phyloP scores from a whole-genome alignment of 35 echinoderm and acorn worm species.

The Ptychodera flava region DNA sequence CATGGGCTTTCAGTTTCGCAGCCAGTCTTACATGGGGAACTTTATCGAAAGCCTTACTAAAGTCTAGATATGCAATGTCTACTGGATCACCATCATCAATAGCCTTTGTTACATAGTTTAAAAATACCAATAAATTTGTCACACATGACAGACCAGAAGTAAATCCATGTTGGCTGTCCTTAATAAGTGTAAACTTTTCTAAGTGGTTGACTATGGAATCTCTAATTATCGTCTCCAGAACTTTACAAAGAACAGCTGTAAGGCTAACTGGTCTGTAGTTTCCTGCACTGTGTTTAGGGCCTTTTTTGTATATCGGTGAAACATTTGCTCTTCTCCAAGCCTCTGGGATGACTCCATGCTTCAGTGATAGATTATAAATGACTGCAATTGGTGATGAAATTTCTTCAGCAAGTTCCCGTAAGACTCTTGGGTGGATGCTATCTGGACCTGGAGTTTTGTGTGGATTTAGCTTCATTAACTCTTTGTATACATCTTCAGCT shows the following conservation, averaged over 20 bases:
- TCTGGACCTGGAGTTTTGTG: conserved; percentile 14
- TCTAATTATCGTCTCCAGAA: conserved; percentile 31
- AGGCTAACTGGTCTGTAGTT: conserved; percentile 50
- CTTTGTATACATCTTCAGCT: background rate
- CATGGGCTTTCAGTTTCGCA: conserved; percentile 27
- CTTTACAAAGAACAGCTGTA: conserved; percentile 32
- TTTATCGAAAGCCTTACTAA: conserved; percentile 29
- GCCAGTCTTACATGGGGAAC: conserved; percentile 18
- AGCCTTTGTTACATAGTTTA: conserved; percentile 19
- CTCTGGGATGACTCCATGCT: conserved; percentile 18
- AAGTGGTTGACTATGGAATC: conserved; percentile 29
- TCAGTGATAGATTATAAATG: conserved; percentile 28
- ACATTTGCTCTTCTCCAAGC: conserved; percentile 39
- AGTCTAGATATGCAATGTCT: conserved; percentile 28
- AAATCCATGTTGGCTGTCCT: conserved; percentile 30
- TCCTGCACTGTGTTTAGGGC: conserved; percentile 2
- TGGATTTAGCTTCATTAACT: conserved; percentile 22
- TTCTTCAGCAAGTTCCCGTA: conserved; percentile 22
- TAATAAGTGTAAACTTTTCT: conserved; percentile 12
- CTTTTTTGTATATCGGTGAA: conserved; percentile 41
- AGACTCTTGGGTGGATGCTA: conserved; percentile 8
- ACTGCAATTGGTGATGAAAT: conserved; percentile 8
- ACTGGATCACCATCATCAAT: conserved; percentile 30
- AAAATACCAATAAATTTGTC: conserved; percentile 33
- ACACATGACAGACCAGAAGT: conserved; percentile 12